phyloP scores from a whole-genome alignment of 2,888 invertebrate species.

The Noctua janthina region DNA sequence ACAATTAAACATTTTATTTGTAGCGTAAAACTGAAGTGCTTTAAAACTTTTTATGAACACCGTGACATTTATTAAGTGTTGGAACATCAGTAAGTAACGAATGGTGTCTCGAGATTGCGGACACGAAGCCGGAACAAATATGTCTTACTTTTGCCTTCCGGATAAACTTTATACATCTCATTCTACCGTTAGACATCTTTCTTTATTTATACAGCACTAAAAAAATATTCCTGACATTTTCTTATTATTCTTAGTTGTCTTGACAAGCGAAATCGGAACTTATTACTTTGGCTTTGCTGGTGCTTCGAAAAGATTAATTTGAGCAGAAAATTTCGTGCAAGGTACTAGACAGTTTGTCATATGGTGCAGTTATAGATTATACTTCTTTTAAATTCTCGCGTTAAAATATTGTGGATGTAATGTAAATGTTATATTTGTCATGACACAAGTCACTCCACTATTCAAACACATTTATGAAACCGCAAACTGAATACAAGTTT shows the following conservation, averaged over 20 bases:
- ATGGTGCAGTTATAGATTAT: not conserved
- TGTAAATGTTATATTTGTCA: not conserved
- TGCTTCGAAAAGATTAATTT: not conserved
- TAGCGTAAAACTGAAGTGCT: not conserved
- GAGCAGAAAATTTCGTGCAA: not conserved
- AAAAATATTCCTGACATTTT: not conserved
- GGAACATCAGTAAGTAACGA: not conserved
- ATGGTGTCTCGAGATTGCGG: slow-evolving; percentile 4
- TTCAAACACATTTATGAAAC: not conserved
- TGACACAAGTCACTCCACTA: not conserved
- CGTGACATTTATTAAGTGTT: not conserved
- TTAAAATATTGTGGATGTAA: too few species aligned
- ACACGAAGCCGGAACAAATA: slow-evolving; percentile 4
- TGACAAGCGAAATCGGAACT: not conserved
- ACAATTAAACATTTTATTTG: not conserved
- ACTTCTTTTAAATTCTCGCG: not conserved
- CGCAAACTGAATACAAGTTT: not conserved
- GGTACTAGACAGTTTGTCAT: not conserved
- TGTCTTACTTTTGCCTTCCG: slow-evolving; percentile 7
- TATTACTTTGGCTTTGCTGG: not conserved
- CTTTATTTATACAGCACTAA: not conserved
- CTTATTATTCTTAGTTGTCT: not conserved
- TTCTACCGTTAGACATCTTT: not conserved
- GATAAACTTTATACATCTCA: not conserved
- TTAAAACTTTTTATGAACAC: not conserved